Conservation (phyloP, 35 echinoderm and acorn worm species). For the Chiridota heheva region DNA sequence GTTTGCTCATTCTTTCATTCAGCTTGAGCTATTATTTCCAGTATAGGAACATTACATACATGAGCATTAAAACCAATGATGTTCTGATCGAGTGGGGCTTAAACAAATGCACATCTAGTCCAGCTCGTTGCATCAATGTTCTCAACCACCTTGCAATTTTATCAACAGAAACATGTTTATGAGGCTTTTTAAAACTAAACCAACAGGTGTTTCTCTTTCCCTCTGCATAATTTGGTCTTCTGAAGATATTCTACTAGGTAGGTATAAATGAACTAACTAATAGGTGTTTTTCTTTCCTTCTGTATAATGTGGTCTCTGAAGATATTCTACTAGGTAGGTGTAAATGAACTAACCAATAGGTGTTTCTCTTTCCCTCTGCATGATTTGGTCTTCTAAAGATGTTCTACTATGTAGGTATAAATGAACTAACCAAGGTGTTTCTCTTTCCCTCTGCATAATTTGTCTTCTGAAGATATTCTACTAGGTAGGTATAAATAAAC, state of each 20-base stretch:
- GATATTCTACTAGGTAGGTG: too few relatives aligned
- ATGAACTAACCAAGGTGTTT: too few relatives aligned
- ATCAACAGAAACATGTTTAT: conserved; percentile 4
- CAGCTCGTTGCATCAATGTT: not conserved
- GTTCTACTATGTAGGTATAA: too few relatives aligned
- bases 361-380: too few relatives aligned
- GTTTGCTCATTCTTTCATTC: conserved; percentile 24
- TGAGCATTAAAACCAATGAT: not conserved
- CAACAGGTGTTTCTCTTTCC: conserved; percentile 22
- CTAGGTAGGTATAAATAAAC: too few relatives aligned
- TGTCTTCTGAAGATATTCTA: too few relatives aligned
- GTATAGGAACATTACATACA: not conserved
- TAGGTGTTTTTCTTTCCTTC: too few relatives aligned
- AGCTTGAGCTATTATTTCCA: not conserved
- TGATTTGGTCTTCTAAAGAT: too few relatives aligned
- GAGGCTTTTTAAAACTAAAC: conserved; percentile 27
- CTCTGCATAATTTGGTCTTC: not conserved
- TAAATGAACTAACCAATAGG: too few relatives aligned
- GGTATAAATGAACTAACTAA: not conserved
- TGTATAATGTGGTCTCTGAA: too few relatives aligned
- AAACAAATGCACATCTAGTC: not conserved
- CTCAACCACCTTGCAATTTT: conserved; percentile 44
- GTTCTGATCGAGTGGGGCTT: conserved; percentile 16
- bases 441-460: too few relatives aligned
- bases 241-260: conserved; percentile 20